These are phyloP conservation scores for Poecilia velifera DNA, from an alignment of 2,797 vertebrate species.

Conservation along the genomic window DNA sequence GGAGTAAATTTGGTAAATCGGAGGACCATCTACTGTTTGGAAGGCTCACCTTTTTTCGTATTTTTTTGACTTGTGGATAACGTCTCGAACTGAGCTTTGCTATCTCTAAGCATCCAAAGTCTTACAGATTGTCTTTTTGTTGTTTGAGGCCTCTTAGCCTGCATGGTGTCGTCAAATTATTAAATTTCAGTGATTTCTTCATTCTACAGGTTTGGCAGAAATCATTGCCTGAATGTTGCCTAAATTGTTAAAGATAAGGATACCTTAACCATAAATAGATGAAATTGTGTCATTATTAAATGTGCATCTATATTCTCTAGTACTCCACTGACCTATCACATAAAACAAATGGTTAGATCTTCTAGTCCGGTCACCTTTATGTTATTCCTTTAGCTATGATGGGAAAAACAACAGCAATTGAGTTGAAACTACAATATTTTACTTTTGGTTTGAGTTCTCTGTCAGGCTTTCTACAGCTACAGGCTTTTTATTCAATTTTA, in stretches of 20 bases:
- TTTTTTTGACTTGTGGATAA: not conserved
- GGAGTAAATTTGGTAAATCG: not conserved
- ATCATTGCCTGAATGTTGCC: not conserved
- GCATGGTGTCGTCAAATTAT: not conserved
- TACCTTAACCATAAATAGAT: conserved; percentile 10
- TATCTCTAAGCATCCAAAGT: not conserved
- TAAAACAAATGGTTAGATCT: conserved; percentile 32
- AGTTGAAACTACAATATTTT: not conserved
- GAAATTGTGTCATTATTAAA: conserved; percentile 13
- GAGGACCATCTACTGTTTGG: not conserved
- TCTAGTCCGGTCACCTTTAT: conserved; percentile 12
- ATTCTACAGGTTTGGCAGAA: not conserved
- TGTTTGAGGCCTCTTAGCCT: not conserved
- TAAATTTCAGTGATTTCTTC: not conserved
- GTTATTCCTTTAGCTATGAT: conserved; percentile 31
- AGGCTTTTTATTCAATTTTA: conserved; percentile 21
- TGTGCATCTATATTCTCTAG: conserved; percentile 28
- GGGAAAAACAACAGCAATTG: not conserved
- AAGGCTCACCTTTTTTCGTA: not conserved
- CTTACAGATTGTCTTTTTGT: not conserved
- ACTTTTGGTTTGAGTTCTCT: conserved; percentile 19
- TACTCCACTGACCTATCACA: conserved; percentile 25
- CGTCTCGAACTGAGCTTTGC: not conserved
- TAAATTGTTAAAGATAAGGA: conserved; percentile 6
- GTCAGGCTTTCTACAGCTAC: conserved; percentile 8